These are phyloP conservation scores for Isurus oxyrinchus DNA, from an alignment of 2,113 vertebrate genomes.

Conservation along the genomic window DNA sequence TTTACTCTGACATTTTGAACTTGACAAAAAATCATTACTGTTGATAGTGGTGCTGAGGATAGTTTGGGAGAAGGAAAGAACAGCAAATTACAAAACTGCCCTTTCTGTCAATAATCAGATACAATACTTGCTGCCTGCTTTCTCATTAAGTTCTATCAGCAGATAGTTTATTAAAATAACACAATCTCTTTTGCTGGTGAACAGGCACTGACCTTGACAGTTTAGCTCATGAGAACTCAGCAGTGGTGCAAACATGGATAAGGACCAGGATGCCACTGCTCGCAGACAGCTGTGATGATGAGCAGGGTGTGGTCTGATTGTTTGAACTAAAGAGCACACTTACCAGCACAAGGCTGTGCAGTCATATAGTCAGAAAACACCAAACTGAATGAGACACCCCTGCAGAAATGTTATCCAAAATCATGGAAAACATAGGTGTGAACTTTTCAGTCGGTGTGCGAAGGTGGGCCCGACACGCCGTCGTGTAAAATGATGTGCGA, in stretches of 20 bases:
- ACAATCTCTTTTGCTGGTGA: neutral
- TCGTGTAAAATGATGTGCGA: no score
- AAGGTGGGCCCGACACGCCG: no score
- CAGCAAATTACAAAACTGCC: neutral
- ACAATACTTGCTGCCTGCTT: constrained; percentile 15
- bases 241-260: neutral
- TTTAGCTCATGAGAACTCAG: neutral
- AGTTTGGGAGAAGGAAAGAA: neutral
- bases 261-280: neutral
- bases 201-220: neutral
- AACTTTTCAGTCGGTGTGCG: no score
- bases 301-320: neutral
- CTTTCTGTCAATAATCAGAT: constrained; percentile 24
- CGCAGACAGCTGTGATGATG: neutral
- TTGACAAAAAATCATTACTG: constrained; percentile 34
- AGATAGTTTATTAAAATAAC: constrained; percentile 1
- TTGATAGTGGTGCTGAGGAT: neutral
- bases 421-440: neutral
- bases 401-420: neutral
- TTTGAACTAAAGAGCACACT: neutral
- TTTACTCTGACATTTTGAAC: constrained; percentile 33
- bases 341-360: neutral
- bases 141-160: neutral
- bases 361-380: neutral
- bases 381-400: neutral